These are phyloP conservation scores for Zapornia atra DNA, from an alignment of 2,113 vertebrate species.

Conservation along the genomic window DNA sequence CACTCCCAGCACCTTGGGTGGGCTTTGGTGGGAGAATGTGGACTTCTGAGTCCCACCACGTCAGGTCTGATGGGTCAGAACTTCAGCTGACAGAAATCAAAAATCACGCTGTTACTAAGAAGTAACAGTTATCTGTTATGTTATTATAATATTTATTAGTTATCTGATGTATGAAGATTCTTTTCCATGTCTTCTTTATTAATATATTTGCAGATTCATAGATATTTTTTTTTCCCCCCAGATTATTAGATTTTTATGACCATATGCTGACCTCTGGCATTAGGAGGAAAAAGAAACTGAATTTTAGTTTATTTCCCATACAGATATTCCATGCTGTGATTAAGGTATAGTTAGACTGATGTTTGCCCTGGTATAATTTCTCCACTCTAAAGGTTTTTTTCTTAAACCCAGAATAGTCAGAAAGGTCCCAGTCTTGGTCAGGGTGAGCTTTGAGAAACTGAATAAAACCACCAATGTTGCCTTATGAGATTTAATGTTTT, in stretches of 20 bases:
- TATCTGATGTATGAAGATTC: not conserved
- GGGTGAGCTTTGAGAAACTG: not conserved
- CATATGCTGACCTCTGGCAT: not conserved
- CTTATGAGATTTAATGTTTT: not conserved
- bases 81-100: not conserved
- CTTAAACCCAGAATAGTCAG: not conserved
- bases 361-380: not conserved
- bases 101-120: not conserved
- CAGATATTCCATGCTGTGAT: not conserved
- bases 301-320: not conserved
- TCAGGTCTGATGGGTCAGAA: not conserved
- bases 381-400: not conserved
- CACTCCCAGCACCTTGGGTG: not conserved
- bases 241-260: not conserved
- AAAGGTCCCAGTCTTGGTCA: not conserved
- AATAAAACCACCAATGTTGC: not conserved
- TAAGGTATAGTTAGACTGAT: not conserved
- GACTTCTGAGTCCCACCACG: not conserved
- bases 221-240: not conserved
- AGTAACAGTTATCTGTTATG: too few relatives aligned
- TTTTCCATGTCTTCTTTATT: not conserved
- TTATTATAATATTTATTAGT: not conserved
- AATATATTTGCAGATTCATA: not conserved
- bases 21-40: not conserved
- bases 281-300: not conserved